Evolutionary conservation across 1,140 invertebrate species (phyloP).

Genomic region (Drosophila insularis): DNA sequence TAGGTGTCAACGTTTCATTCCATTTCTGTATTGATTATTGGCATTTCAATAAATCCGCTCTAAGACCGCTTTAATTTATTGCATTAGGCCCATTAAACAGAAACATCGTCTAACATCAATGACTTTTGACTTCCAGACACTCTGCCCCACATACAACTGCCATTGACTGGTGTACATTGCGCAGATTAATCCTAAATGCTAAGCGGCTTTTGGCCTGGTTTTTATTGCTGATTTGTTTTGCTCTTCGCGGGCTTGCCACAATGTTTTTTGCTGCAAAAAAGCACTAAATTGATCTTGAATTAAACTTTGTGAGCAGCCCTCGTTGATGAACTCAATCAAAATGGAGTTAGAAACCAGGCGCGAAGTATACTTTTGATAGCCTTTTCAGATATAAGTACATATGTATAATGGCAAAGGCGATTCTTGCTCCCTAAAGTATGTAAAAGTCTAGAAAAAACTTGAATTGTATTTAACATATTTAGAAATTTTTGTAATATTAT

Average conservation of each 20-base stretch:
- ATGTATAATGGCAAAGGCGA: too few species aligned
- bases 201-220: constrained; percentile 35
- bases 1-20: constrained; percentile 8
- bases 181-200: constrained; percentile 18
- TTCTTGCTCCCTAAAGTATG: too few species aligned
- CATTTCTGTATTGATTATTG: constrained; percentile 58
- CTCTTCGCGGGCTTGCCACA: background rate
- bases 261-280: too few species aligned
- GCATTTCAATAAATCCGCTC: constrained; percentile 63
- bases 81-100: constrained; percentile 52
- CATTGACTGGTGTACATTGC: background rate
- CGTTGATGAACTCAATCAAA: too few species aligned
- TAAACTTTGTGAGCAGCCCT: too few species aligned
- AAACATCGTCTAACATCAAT: constrained; percentile 10
- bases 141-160: background rate
- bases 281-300: too few species aligned
- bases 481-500: too few species aligned
- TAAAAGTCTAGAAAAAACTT: too few species aligned
- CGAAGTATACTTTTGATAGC: too few species aligned
- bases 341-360: too few species aligned
- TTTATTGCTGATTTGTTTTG: constrained; percentile 18
- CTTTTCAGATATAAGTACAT: too few species aligned
- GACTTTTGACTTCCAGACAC: constrained; percentile 3
- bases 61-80: constrained; percentile 71
- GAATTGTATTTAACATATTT: too few species aligned